Percentiles rank a stretch among this genome's conserved stretches.
These are phyloP conservation scores for Dendrocincla tyrannina DNA, from an alignment of 2,797 vertebrate genomes.

Conservation along the genomic window DNA sequence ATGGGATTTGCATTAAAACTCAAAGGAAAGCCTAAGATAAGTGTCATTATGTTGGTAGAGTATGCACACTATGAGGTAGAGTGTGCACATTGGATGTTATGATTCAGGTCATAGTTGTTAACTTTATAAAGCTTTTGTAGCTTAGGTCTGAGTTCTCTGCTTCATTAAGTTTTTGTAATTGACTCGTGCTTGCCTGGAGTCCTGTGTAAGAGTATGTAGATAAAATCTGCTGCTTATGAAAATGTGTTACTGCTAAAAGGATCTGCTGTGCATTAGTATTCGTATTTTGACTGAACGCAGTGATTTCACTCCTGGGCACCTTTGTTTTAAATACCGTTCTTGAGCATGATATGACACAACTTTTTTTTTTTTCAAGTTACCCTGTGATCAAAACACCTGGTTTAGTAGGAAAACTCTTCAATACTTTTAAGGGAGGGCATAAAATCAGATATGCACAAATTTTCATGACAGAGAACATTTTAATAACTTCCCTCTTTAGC, in stretches of 20 bases:
- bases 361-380: neutral
- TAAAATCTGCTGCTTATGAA: neutral
- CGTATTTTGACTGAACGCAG: neutral
- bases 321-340: neutral
- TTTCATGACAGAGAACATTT: neutral
- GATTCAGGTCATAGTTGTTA: neutral
- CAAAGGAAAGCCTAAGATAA: neutral
- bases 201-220: neutral
- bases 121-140: neutral
- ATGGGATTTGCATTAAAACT: neutral
- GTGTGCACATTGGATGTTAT: neutral
- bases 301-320: neutral
- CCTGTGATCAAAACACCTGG: neutral
- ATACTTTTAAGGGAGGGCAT: neutral
- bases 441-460: neutral
- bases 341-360: rapidly evolving
- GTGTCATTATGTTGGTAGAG: neutral
- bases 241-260: neutral
- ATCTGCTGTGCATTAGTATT: neutral
- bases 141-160: neutral
- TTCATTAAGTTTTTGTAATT: neutral
- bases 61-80: neutral
- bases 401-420: neutral
- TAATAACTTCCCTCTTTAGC: neutral
- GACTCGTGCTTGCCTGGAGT: neutral